Evolutionary conservation across 1,140 invertebrate genomes (phyloP), one percentile per base, ranked within the genome.

Genomic region (Alviniconcha marisindica): DNA sequence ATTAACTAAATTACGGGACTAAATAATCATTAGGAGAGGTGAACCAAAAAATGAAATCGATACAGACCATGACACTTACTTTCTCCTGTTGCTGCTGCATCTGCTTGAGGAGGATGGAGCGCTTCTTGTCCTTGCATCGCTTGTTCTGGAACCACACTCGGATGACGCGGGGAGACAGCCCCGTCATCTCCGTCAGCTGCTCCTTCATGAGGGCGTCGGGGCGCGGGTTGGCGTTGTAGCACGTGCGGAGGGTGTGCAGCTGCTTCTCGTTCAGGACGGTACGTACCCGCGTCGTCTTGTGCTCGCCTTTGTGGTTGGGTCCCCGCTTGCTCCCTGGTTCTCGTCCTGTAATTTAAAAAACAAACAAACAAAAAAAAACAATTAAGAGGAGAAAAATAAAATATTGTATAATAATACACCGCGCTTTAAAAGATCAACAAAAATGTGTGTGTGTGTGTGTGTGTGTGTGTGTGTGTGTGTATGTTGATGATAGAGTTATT

Each of bases 201-300:
- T 99, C 99, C 94, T 99, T 99, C 98, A 99, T 99, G 40, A 99
- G 95, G 15, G 98, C 98, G 94, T 99, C 99, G 15, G 99, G 99
- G 71, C 99, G 94, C 48, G 98, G 98, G 94, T 99, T 99, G 54
- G 97, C 97, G 66, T 96, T 97, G 94, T 99, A 99, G 94, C 98
- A 99, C 31, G 94, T 95, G 36, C 94, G 90, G 48, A 99, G 94
- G 1, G 98, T 99, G 94, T 99, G 98, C 86, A 99, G 94, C 92
- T 99, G 99, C 93, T 99, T 99, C 93, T 99, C 99, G 93, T 99
- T 99, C 5, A 99, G 95, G 1, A 99, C 99, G 0, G 98, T 99
- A 79, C 99, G 95, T 5, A 99, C 98, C 87, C 99, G 94, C 4
- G 99, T 99, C 0, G 98, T 98, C 92, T 99, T 99, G 83, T 94